Evolutionary conservation across 2,888 invertebrate genomes (phyloP), one percentile per base, ranked within the genome.

Genomic region (Eremobia ochroleuca): DNA sequence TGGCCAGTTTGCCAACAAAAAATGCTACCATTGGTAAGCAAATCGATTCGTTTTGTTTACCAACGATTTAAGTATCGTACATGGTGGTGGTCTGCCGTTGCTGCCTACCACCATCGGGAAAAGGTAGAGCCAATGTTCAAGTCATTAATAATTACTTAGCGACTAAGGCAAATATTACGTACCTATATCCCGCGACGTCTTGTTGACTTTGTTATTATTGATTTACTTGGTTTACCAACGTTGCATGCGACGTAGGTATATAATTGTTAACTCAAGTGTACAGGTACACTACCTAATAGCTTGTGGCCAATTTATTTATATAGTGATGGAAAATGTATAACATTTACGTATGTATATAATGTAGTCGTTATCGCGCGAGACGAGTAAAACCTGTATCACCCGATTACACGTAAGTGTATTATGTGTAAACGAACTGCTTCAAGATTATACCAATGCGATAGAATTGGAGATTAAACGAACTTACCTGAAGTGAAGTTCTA

Each of bases 401-500:
- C 58, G 78, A 79, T 78, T 66, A 58, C 40, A 40, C 37, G 15
- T 55, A 55, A 9, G 52, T 55, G 21, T 46, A 31, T 37, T 69
- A 55, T 71, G 71, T 79, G 28, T 79, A 58, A 72, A 64, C 55
- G 37, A 72, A 73, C 64, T 58, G 79, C 18, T 15, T 72, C 37
- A 72, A 73, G 40, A 65, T 65, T 52, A 66, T 31, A 65, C 65
- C 49, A 40, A 73, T 21, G 55, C 21, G 4, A 49, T 21, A 58
- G 18, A 76, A 37, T n/a, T n/a, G n/a, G n/a, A n/a, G n/a, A n/a
- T n/a, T n/a, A n/a, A n/a, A n/a, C n/a, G n/a, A n/a, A n/a, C n/a
- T n/a, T n/a, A n/a, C n/a, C n/a, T n/a, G n/a, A n/a, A n/a, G n/a
- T n/a, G n/a, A n/a, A n/a, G n/a, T n/a, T n/a, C n/a, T n/a, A n/a